Base-by-base conservation (phyloP, 2,888 invertebrate genomes). In the Scotopteryx bipunctaria region DNA sequence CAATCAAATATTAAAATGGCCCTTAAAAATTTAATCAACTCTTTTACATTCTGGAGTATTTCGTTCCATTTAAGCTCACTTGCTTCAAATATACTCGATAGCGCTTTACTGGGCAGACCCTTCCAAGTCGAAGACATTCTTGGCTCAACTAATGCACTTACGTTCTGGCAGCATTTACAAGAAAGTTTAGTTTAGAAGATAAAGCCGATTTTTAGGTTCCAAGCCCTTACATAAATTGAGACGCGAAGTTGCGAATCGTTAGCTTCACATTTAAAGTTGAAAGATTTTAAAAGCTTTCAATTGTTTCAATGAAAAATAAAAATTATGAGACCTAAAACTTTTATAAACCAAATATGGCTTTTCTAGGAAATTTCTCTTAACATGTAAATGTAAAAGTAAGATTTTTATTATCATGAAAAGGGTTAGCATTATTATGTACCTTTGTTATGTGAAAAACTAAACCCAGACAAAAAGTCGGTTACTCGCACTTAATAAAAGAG, bases 221-320 rank as follows among this genome's bases (percentile, higher is more conserved):
- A 31, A 32, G 41, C 33, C 43, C 43, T 48, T 54, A 38, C 17
- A 29, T 44, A 54, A 43, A 54, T 53, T 53, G 42, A 46, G 42
- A 27, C 31, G 27, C 27, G 13, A 43, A 38, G 36, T 43, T 53
- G 37, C 47, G 43, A 47, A 38, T 17, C 35, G 35, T 40, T 36
- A 32, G 21, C 37, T 61, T 56, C 50, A 49, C 48, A 51, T 54
- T 56, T 13, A 41, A 25, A 45, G 35, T 36, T 29, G 23, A 36
- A 40, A 45, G 36, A 41, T 46, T 50, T 51, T 49, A 56, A 62
- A 54, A 62, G 61, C 59, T 36, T 62, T 62, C 40, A 51, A 52
- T 47, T 56, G 61, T 62, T 53, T 36, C 50, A 35, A n/a, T n/a
- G n/a, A n/a, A 38, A 33, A 15, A 25, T 2, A 37, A 42, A 55